phyloP scores from a whole-genome alignment of 2,113 vertebrate genomes.

The Chrysochloris asiatica region DNA sequence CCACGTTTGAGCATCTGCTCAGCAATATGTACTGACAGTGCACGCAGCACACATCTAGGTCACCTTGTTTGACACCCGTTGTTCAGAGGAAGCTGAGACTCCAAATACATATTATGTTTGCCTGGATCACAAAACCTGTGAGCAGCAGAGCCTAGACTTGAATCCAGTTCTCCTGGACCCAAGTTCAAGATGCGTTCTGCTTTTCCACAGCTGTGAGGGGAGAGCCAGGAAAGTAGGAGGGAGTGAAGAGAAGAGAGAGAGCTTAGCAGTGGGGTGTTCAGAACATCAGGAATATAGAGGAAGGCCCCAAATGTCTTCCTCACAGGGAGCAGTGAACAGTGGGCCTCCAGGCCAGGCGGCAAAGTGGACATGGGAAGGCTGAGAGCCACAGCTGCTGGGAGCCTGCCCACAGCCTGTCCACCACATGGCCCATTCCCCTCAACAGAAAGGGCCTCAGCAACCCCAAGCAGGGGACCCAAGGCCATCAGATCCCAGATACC shows the following conservation, averaged over 20 bases:
- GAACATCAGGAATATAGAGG: neutral
- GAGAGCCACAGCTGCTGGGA: no score
- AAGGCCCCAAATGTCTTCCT: neutral
- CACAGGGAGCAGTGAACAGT: neutral
- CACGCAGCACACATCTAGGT: neutral
- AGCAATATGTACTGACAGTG: neutral
- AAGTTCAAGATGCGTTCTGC: neutral
- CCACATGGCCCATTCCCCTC: rapidly evolving
- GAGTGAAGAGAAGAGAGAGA: no score
- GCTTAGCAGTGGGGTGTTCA: neutral
- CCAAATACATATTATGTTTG: neutral
- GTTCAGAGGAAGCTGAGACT: neutral
- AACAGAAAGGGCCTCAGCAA: neutral
- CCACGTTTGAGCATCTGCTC: neutral
- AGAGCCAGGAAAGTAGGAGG: neutral
- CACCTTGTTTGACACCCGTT: neutral
- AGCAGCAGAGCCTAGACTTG: neutral
- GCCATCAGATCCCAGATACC: neutral
- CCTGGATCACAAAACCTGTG: neutral
- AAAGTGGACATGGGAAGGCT: neutral
- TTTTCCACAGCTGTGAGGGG: rapidly evolving
- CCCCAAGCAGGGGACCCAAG: neutral
- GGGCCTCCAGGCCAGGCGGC: neutral
- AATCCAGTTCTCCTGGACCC: neutral
- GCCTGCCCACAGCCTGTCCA: no score